phyloP scores from a whole-genome alignment of 2,888 invertebrate species.

The Piscicola geometra region DNA sequence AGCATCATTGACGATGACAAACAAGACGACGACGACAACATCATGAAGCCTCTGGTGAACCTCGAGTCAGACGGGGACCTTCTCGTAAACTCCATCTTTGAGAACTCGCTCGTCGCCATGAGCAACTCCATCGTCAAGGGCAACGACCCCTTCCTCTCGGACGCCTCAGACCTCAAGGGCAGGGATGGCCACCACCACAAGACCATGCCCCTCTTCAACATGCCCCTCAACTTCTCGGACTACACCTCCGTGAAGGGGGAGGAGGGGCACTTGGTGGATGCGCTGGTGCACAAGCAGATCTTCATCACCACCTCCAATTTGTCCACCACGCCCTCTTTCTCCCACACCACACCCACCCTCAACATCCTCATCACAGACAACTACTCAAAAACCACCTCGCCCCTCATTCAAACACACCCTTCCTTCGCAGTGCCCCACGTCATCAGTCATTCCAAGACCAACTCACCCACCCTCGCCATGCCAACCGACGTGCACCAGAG shows the following conservation, averaged over 20 bases:
- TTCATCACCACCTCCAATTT: conserved; percentile 9
- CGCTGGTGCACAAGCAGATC: neutral
- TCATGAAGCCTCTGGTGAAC: conserved; percentile 7
- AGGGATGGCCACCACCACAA: conserved; percentile 3
- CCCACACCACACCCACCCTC: neutral
- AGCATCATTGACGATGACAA: neutral
- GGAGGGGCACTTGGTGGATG: neutral
- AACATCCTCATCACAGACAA: conserved; percentile 6
- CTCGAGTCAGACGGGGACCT: conserved; percentile 27
- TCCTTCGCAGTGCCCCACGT: neutral
- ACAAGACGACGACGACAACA: neutral
- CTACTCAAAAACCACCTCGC: conserved; percentile 3
- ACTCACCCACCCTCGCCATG: neutral
- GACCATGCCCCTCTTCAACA: neutral
- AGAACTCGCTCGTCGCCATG: neutral
- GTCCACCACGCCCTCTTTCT: neutral
- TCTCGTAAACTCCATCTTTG: neutral
- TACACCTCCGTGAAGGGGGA: neutral
- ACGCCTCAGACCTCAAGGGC: conserved; percentile 25
- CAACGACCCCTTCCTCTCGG: conserved; percentile 37
- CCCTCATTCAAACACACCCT: conserved; percentile 2
- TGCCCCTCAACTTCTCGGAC: conserved; percentile 2
- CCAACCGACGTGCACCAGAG: neutral
- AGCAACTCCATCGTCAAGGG: conserved; percentile 32
- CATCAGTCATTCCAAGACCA: neutral